Evolutionary conservation across 37 sponge, comb jelly and placozoan species (phyloP), one percentile per base, ranked within the genome.

Genomic region (Cliona cf. orientalis): DNA sequence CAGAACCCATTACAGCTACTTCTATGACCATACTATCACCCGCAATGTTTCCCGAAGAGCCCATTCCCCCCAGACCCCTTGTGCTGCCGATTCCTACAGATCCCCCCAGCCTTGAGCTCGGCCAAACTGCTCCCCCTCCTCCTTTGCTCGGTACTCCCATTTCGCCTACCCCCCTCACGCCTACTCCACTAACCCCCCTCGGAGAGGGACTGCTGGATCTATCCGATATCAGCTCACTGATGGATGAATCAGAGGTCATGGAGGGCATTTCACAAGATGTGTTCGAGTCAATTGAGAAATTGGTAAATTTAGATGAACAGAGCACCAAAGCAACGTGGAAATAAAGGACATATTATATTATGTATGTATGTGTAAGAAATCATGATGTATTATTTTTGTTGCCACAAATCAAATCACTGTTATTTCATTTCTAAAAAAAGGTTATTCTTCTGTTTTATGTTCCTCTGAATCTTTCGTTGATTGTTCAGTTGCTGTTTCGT

Each of bases 261-360:
- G 84, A 84, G 44, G 84, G 77, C 17, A 84, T 84, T n/a, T 77
- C 84, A 21, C 76, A 58, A 31, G 84, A 84, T n/a, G 12, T 84
- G 69, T 76, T 77, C 25, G 45, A 75, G 77, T 72, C 84, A 33
- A 84, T 84, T 31, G 77, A 84, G 60, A 68, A 76, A 28, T 19
- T 84, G 35, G 84, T 58, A 2, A 26, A 58, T 34, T 31, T 76
- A 4, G 84, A 84, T 41, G 69, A 80, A 56, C 57, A 80, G 26
- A 3, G 5, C 40, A 42, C 46, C 31, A 67, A 3, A 71, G 72
- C 23, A n/a, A 25, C 69, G 19, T 79, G 66, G 67, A 79, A 68
- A 21, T 40, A 78, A 36, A 17, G 2, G 1, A 2, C 21, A 34
- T 41, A 4, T 19, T 28, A 40, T 5, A 67, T 34, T 67, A n/a